phyloP scores from a whole-genome alignment of 2,113 vertebrate genomes.

The Maccullochella peelii region DNA sequence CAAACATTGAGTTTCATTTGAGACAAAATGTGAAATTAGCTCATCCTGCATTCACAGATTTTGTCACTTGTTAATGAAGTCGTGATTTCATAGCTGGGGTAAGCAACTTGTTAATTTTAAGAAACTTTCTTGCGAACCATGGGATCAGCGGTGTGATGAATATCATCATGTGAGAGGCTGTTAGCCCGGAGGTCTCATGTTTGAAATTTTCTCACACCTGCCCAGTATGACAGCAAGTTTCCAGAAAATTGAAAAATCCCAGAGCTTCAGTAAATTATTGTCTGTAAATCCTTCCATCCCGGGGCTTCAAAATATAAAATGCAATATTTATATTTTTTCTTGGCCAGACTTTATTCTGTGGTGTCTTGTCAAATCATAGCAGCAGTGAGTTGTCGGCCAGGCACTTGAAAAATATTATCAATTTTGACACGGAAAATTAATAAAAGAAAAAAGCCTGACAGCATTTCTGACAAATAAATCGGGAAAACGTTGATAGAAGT shows the following conservation, averaged over 20 bases:
- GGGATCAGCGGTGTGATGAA: conserved; percentile 13
- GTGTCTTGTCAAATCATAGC: conserved; percentile 39
- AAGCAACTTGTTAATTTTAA: conserved; percentile 2
- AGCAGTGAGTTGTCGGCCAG: conserved; percentile 18
- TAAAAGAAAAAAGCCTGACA: conserved; percentile 21
- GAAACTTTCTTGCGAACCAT: neutral
- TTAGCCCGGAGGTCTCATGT: neutral
- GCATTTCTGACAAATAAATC: conserved; percentile 25
- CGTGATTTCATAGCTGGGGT: neutral
- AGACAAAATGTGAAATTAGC: neutral
- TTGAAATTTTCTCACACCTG: conserved; percentile 37
- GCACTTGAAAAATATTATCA: conserved; percentile 23
- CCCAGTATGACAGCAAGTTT: neutral
- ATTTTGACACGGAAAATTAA: conserved; percentile 31
- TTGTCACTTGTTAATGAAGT: neutral
- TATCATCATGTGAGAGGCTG: conserved; percentile 2
- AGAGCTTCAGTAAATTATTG: neutral
- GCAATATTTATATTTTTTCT: conserved; percentile 8
- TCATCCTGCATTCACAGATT: conserved; percentile 8
- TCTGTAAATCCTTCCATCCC: neutral
- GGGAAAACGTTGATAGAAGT: conserved; percentile 38
- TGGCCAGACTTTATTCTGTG: conserved; percentile 14
- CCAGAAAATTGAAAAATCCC: neutral
- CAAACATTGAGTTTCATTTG: neutral
- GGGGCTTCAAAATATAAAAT: conserved; percentile 7